A percentile compares a stretch with the other conserved stretches of the same genome.
phyloP scores from a whole-genome alignment of 2,797 vertebrate genomes.

The Poeciliopsis gracilis region DNA sequence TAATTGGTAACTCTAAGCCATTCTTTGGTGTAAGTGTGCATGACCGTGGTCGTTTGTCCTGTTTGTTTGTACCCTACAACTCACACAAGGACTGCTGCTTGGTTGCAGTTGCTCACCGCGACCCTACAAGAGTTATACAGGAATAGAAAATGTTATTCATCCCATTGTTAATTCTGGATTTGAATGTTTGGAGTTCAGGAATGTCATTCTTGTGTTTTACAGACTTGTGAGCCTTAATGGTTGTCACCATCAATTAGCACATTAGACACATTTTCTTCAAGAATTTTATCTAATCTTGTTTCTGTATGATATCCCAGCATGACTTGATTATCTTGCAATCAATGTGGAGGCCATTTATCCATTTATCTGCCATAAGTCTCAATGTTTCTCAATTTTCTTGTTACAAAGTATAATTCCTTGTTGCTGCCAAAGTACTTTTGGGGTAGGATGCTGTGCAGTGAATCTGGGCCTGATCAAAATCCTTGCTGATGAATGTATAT shows the following conservation, averaged over 20 bases:
- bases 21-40: neutral
- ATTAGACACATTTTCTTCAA: neutral
- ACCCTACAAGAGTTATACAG: neutral
- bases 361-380: neutral
- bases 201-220: neutral
- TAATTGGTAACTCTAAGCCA: neutral
- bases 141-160: neutral
- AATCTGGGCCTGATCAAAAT: neutral
- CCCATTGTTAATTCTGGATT: neutral
- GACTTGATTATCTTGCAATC: neutral
- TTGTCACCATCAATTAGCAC: neutral
- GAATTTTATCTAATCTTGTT: neutral
- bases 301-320: neutral
- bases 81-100: neutral
- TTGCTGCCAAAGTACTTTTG: conserved; percentile 2
- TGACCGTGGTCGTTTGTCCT: neutral
- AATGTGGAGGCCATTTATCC: neutral
- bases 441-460: neutral
- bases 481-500: neutral
- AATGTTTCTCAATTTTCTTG: neutral
- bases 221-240: neutral
- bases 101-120: neutral
- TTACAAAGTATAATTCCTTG: conserved; percentile 9
- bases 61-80: neutral
- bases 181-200: neutral